phyloP scores from a whole-genome alignment of 2,113 vertebrate genomes.

The Crotalus helleri region DNA sequence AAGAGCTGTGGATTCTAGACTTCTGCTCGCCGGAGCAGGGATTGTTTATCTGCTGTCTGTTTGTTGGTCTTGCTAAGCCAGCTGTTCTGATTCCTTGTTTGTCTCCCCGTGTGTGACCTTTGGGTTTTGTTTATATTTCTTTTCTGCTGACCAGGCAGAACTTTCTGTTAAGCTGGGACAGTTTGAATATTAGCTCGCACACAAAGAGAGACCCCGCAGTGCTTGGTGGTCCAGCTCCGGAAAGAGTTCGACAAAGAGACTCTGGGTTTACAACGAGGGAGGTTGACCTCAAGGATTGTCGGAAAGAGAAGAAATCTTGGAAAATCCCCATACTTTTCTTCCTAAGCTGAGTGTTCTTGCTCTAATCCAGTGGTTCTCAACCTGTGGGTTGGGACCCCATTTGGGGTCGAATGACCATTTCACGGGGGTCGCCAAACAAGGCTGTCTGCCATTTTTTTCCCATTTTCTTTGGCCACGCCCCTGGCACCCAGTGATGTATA shows the following conservation, averaged over 20 bases:
- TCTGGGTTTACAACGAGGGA: neutral
- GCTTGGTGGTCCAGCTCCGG: neutral
- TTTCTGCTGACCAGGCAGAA: neutral
- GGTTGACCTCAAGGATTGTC: neutral
- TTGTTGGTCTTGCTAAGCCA: neutral
- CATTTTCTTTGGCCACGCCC: too few relatives aligned
- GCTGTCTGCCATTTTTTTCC: too few relatives aligned
- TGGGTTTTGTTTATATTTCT: neutral
- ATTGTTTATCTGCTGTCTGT: neutral
- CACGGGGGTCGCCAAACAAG: too few relatives aligned
- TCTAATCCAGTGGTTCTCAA: constrained; percentile 6
- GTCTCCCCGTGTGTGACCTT: neutral
- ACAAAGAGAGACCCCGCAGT: too few relatives aligned
- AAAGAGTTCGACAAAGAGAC: neutral
- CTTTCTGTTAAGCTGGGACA: neutral
- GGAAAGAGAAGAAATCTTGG: neutral
- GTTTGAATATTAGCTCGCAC: neutral
- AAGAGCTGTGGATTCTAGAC: neutral
- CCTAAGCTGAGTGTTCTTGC: constrained; percentile 25
- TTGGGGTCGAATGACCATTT: too few relatives aligned
- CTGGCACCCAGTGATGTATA: too few relatives aligned
- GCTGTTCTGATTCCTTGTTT: neutral
- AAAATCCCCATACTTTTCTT: neutral
- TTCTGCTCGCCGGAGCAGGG: neutral
- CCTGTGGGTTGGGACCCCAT: too few relatives aligned